Conservation (phyloP, 2,888 invertebrate genomes). For the Aleiodes testaceus region DNA sequence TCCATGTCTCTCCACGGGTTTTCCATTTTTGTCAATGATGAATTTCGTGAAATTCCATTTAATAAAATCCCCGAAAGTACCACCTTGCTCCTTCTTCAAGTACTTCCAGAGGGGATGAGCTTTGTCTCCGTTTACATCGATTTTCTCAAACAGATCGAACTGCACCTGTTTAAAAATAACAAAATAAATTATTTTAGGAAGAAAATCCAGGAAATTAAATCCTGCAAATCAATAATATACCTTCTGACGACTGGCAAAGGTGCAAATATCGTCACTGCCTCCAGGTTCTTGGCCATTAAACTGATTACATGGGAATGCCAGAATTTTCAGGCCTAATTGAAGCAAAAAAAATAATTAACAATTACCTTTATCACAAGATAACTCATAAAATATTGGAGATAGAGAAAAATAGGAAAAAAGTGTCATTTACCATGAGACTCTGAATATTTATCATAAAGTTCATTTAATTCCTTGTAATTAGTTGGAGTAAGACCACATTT, state of each 20-base stretch:
- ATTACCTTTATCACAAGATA: no score
- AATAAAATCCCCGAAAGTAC: conserved; percentile 78
- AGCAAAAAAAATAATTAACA: background rate
- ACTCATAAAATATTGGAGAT: no score
- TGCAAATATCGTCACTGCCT: conserved; percentile 77
- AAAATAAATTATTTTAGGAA: background rate
- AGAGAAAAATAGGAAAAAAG: no score
- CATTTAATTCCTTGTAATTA: conserved; percentile 88
- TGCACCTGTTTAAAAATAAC: conserved; percentile 69
- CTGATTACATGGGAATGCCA: conserved; percentile 93
- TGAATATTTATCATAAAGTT: conserved; percentile 82
- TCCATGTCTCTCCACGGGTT: conserved; percentile 80
- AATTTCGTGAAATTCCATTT: conserved; percentile 94
- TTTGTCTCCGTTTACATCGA: conserved; percentile 80
- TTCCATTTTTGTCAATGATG: conserved; percentile 82
- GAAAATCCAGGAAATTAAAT: background rate
- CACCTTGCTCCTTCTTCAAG: conserved; percentile 77
- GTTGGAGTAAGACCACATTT: conserved; percentile 88
- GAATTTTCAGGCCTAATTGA: conserved; percentile 80
- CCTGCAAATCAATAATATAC: conserved; percentile 59
- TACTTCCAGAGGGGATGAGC: conserved; percentile 81
- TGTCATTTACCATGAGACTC: conserved; percentile 76
- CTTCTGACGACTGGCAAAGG: conserved; percentile 78
- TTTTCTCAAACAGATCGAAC: conserved; percentile 84
- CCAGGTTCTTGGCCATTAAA: conserved; percentile 84